Percentiles rank a stretch among this genome's conserved stretches.
phyloP scores from a whole-genome alignment of 1,140 invertebrate species.

The Solenopsis invicta region DNA sequence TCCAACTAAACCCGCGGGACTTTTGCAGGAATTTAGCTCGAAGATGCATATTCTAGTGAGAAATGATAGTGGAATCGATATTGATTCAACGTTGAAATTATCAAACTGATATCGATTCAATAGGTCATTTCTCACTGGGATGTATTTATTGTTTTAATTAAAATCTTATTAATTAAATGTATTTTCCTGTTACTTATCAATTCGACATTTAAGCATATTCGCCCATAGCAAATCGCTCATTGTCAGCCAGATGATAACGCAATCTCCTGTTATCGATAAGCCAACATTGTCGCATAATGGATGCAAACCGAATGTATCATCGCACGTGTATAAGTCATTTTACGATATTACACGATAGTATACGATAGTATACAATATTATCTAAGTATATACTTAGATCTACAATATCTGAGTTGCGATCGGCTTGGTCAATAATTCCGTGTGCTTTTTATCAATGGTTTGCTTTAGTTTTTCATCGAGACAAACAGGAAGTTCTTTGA shows the following conservation, averaged over 20 bases:
- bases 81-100: too few relatives aligned
- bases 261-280: conserved; percentile 33
- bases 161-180: background rate
- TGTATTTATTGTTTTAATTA: background rate
- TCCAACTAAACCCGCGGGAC: background rate
- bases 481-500: too few relatives aligned
- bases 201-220: background rate
- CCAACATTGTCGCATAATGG: conserved; percentile 1
- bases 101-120: too few relatives aligned
- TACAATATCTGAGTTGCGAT: too few relatives aligned
- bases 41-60: background rate
- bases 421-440: too few relatives aligned
- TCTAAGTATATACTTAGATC: too few relatives aligned
- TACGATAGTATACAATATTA: too few relatives aligned
- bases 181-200: background rate
- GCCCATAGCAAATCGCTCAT: background rate
- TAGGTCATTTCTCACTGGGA: too few relatives aligned
- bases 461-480: too few relatives aligned
- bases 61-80: too few relatives aligned
- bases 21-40: background rate
- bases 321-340: background rate
- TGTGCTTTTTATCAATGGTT: too few relatives aligned
- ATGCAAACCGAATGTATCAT: background rate
- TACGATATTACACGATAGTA: background rate
- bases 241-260: conserved; percentile 35